Evolutionary conservation across 2,888 invertebrate genomes (phyloP), one percentile per base, ranked within the genome.

Genomic region (Drosophila basisetae): DNA sequence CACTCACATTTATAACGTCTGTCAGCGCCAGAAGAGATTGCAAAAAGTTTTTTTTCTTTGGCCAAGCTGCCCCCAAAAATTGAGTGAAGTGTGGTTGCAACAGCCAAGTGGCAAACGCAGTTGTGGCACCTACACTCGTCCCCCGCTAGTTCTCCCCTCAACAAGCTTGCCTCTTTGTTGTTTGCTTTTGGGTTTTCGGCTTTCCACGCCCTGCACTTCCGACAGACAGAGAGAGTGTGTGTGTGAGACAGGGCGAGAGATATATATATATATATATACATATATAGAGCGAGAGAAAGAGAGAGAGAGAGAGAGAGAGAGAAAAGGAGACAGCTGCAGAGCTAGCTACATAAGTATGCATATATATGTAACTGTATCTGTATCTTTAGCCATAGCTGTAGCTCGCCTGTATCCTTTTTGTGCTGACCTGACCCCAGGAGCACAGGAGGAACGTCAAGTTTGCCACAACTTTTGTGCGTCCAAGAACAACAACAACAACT

Each of bases 51-150:
- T 78, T 62, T 55, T 50, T 33, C 62, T 30, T 33, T 50, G 47
- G 47, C 25, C 47, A 47, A 47, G 16, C 47, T 47, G 47, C 16
- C 47, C 47, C 47, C 60, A 52, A 65, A 78, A 67, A 76, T 68
- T 67, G 73, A 73, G 76, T 69, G 68, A 82, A 77, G 74, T 82
- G 39, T 56, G 56, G 56, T 56, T 56, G 82, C 82, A 82, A 80
- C 80, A 80, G 82, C 73, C 68, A 82, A 82, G 79, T 82, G 81
- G 82, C 82, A 77, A 82, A 64, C 79, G 76, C 68, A 76, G 59
- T 76, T 66, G 63, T 13, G 50, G 35, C 61, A 56, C 61, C 52
- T 68, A 52, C n/a, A 16, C 35, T 25, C 16, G 16, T 13, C 22
- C 59, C 41, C 30, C 16, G 1, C 9, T 11, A 10, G 30, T 41